These are phyloP conservation scores for Sinopyrophorus schimmeli DNA, from an alignment of 2,888 invertebrate species.

Conservation along the genomic window DNA sequence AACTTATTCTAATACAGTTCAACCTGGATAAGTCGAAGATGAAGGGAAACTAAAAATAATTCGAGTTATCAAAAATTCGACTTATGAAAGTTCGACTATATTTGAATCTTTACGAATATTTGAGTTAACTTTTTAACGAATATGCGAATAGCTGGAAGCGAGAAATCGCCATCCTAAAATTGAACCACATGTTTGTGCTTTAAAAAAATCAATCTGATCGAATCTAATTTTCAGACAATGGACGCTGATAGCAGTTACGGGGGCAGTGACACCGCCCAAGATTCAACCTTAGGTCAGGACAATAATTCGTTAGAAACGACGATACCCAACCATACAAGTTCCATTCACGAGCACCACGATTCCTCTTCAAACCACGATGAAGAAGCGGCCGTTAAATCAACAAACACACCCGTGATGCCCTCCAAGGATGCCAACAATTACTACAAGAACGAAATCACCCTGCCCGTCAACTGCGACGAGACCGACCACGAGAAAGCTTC, in stretches of 20 bases:
- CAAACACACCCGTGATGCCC: constrained; percentile 22
- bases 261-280: constrained; percentile 55
- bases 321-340: constrained; percentile 30
- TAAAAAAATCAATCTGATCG: constrained; percentile 1
- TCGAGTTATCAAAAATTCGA: background rate
- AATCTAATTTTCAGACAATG: constrained; percentile 40
- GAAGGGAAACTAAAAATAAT: too few relatives aligned
- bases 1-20: too few relatives aligned
- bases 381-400: constrained; percentile 10
- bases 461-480: constrained; percentile 53
- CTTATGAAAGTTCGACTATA: background rate
- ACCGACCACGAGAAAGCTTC: constrained; percentile 41
- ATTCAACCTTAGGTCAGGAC: constrained; percentile 43
- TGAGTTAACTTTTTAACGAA: background rate
- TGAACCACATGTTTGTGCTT: background rate
- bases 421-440: constrained; percentile 37
- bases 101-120: background rate
- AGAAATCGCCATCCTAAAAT: background rate
- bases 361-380: constrained; percentile 15
- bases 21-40: too few relatives aligned
- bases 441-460: constrained; percentile 54
- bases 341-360: constrained; percentile 31
- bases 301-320: constrained; percentile 43
- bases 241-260: constrained; percentile 56
- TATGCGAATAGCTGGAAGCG: background rate